Percentiles rank a stretch among this genome's conserved stretches.
Conservation (phyloP, 1,140 invertebrate species). For the Aphidius ervi region DNA sequence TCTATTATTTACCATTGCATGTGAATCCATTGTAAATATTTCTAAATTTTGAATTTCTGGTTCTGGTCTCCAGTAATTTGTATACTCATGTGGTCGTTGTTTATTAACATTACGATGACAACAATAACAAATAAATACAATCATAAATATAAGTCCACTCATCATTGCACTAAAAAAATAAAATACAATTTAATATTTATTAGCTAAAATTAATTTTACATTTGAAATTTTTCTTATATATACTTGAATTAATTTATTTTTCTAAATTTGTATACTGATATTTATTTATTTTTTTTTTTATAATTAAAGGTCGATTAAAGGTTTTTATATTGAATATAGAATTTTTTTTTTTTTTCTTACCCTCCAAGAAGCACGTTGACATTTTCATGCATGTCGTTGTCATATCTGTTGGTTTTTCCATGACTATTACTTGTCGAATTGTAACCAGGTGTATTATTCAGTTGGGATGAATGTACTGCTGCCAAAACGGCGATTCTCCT, state of each 20-base stretch:
- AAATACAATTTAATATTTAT: background rate
- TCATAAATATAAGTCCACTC: slow-evolving; percentile 59
- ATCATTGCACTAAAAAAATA: slow-evolving; percentile 57
- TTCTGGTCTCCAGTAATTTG: slow-evolving; percentile 57
- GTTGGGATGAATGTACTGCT: slow-evolving; percentile 27
- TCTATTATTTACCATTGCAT: slow-evolving; percentile 52
- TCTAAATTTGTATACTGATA: no score
- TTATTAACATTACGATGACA: slow-evolving; percentile 63
- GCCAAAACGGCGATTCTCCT: slow-evolving; percentile 45
- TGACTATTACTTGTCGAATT: slow-evolving; percentile 37
- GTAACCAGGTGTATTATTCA: slow-evolving; percentile 25
- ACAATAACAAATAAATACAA: slow-evolving; percentile 63
- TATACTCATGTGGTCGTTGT: slow-evolving; percentile 55
- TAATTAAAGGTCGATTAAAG: no score
- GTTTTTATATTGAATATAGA: no score
- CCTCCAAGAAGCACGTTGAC: slow-evolving; percentile 62
- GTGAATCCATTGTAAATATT: slow-evolving; percentile 60
- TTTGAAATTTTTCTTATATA: no score
- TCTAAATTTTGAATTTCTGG: slow-evolving; percentile 59
- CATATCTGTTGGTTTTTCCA: slow-evolving; percentile 39
- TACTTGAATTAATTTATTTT: no score
- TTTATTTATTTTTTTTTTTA: background rate
- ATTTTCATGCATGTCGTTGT: slow-evolving; percentile 54
- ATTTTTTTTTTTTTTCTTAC: slow-evolving; percentile 43
- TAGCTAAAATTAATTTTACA: background rate